Evolutionary conservation across 2,888 invertebrate species (phyloP), one percentile per base, ranked within the genome.

Genomic region (Lepidonotus clava): DNA sequence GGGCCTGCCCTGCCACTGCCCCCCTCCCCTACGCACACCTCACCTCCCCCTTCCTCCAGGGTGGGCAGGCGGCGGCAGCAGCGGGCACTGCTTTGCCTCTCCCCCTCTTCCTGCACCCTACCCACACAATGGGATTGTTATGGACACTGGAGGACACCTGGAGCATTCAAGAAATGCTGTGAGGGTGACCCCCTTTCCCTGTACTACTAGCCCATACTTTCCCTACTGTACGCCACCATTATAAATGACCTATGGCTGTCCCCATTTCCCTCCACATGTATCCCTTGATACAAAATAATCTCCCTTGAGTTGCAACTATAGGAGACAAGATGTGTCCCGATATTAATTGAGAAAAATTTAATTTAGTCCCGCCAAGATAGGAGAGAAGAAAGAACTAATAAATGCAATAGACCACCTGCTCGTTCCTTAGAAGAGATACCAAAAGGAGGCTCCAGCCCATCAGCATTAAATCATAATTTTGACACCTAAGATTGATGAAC

Each of bases 121-220:
- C 61, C 2, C 61, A 61, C 61, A 61, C 61, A 61, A 71, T 34
- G 71, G 71, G 21, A 71, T 71, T 71, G 71, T 71, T 71, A 71
- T 71, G 71, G 71, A 38, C 61, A 61, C 61, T 61, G 61, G 61
- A 61, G 61, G 61, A 61, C 61, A 61, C 61, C 61, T 61, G 61
- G 28, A 28, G 61, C 61, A 61, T 32, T 61, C 28, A 61, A n/a
- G n/a, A n/a, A n/a, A n/a, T n/a, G n/a, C n/a, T n/a, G n/a, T n/a
- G n/a, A n/a, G n/a, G n/a, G n/a, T n/a, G n/a, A n/a, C n/a, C n/a
- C n/a, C n/a, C n/a, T n/a, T n/a, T n/a, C n/a, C n/a, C n/a, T n/a
- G n/a, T n/a, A n/a, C n/a, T n/a, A n/a, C n/a, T n/a, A n/a, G n/a
- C n/a, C n/a, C n/a, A n/a, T n/a, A n/a, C n/a, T n/a, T n/a, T n/a